Evolutionary conservation across 92 coral and sea anemone species (phyloP), one percentile per base, ranked within the genome.

Genomic region (Actinostola sp.): DNA sequence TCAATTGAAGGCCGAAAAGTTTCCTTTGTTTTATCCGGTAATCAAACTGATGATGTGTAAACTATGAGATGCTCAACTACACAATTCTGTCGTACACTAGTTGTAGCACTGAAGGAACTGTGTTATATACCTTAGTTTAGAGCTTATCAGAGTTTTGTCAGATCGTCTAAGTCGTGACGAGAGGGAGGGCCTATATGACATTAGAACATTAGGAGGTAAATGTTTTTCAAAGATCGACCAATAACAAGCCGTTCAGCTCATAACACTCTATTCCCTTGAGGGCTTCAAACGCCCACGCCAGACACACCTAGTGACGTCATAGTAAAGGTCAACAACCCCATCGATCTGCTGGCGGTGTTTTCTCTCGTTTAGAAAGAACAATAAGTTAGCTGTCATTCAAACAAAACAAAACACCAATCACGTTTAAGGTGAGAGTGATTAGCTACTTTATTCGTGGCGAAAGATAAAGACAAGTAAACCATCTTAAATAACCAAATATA

Each of bases 221-320:
- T 72, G 94, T 76, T 82, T 79, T 71, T 83, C 70, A 79, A 74
- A 66, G 68, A 62, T 63, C 54, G 31, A 71, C 99, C 97, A 95
- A 95, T 95, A 77, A 86, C 55, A 71, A 72, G 57, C 44, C 77
- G 76, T 21, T 50, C 44, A 69, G 63, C 77, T 79, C 88, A 78
- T 84, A 85, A 82, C 93, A 82, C 81, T 78, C 73, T 70, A 76
- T 60, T 93, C 97, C 86, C 88, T 74, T 58, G 93, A 88, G 93
- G 84, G 82, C 92, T 49, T 68, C 79, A 34, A 21, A 71, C 99
- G 92, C 99, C 99, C 82, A 95, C 99, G 97, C 95, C 34, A 51
- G 80, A 74, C 99, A 92, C 99, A 86, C 99, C 99, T 89, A 52
- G 84, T 88, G 94, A 95, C 97, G 99, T 88, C 86, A 88, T 88